Base-by-base conservation (phyloP, 2,797 vertebrate genomes). In the Clarias laeviceps region DNA sequence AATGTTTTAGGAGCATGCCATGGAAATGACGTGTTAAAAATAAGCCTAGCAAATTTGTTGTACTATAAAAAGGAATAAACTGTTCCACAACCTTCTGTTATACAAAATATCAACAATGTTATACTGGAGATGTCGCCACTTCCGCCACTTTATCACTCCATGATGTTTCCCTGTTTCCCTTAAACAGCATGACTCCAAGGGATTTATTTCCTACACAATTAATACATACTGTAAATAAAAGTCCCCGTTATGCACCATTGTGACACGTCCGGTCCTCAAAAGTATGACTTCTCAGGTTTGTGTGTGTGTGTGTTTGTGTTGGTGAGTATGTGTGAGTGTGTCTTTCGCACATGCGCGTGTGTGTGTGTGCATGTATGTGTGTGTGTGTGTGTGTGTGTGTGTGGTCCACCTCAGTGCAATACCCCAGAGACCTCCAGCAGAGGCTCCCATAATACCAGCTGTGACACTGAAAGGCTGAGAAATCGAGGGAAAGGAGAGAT, bases 381-480 rank as follows among this genome's bases (percentile, higher is more conserved):
- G 76, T 57, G 45, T 73, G 62, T 22, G 73, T 65, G 68, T 69
- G 45, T 34, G 78, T 81, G 66, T 77, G 37, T 76, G 72, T 59
- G 82, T 81, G 83, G 72, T 65, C 80, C 62, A 83, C 56, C 82
- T 85, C 73, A 68, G 85, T 91, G 91, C 91, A 94, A 94, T 95
- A 94, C 94, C 94, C 90, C 82, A 29, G 94, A 91, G 94, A 94
- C 88, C 88, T 92, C 94, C 95, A 95, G 91, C 92, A 95, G 94
- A 94, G 95, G 94, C 91, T 94, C 93, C 93, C 93, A 93, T 93
- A 93, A 93, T 92, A 94, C 91, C 93, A 91, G 91, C 88, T 91
- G 90, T 94, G 88, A 84, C 87, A 80, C 79, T 79, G 70, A 54
- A 59, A 40, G 69, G 34, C 22, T 62, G 20, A 82, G 40, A 74